Percentiles rank a stretch among this genome's conserved stretches.
phyloP scores from a whole-genome alignment of 2,113 vertebrate species.

The Cyphomyrus discorhynchus region DNA sequence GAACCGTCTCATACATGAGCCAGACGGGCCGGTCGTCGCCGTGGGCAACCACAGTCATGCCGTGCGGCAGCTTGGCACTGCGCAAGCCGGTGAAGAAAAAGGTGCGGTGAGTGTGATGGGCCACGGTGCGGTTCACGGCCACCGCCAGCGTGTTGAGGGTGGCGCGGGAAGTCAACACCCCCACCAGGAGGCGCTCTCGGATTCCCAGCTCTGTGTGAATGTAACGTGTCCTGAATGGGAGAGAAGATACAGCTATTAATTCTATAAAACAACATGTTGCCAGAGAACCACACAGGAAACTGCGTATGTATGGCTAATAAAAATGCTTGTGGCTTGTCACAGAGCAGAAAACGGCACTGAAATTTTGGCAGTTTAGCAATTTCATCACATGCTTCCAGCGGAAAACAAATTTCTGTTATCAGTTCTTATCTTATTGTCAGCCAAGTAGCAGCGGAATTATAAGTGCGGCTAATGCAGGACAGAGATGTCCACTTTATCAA shows the following conservation, averaged over 20 bases:
- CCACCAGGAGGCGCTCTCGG: slow-evolving; percentile 82
- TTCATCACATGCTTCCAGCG: background rate
- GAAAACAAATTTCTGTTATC: background rate
- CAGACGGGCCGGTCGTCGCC: slow-evolving; percentile 92
- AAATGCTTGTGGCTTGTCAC: background rate
- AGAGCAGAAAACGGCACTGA: background rate
- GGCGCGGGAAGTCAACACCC: slow-evolving; percentile 79
- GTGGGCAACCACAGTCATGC: slow-evolving; percentile 83
- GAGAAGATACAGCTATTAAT: background rate
- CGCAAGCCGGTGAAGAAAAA: slow-evolving; percentile 88
- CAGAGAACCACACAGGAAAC: background rate
- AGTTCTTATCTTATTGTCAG: background rate
- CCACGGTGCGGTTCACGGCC: slow-evolving; percentile 88
- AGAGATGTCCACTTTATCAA: background rate
- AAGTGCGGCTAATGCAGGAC: background rate
- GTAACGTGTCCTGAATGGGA: slow-evolving; percentile 77
- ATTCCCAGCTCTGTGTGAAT: slow-evolving; percentile 94
- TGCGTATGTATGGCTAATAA: background rate
- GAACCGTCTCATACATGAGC: slow-evolving; percentile 94
- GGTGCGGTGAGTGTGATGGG: slow-evolving; percentile 79
- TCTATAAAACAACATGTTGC: background rate
- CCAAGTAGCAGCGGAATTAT: background rate
- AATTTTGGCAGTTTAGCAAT: background rate
- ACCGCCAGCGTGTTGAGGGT: slow-evolving; percentile 81
- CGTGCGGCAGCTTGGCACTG: slow-evolving; percentile 75